Percentiles rank a stretch among this genome's conserved stretches.
Evolutionary conservation across 2,888 invertebrate species (phyloP).

Genomic region (Drosophila anomelani): DNA sequence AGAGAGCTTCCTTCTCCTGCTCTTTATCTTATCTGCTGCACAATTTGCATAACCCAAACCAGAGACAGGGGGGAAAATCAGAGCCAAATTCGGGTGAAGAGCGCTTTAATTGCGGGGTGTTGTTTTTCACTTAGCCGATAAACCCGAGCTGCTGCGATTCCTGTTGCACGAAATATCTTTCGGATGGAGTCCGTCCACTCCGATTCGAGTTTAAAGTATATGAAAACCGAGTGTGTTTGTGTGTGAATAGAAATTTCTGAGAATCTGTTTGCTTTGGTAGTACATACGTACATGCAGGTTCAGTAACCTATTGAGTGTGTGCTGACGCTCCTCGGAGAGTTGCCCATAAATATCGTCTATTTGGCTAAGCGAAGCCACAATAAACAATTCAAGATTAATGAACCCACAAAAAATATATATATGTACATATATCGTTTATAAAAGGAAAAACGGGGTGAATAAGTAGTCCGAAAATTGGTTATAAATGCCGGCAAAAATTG

Average conservation of each 20-base stretch:
- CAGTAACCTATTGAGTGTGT: constrained; percentile 33
- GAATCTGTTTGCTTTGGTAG: constrained; percentile 33
- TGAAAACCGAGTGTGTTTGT: constrained; percentile 9
- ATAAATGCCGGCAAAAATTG: constrained; percentile 24
- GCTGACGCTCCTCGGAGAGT: constrained; percentile 28
- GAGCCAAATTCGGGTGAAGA: constrained; percentile 13
- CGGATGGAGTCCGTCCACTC: constrained; percentile 3
- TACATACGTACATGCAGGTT: constrained; percentile 21
- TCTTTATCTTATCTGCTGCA: constrained; percentile 14
- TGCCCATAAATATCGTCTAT: constrained; percentile 18
- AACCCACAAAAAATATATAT: constrained; percentile 14
- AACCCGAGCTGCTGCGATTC: constrained; percentile 23
- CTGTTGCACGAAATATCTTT: constrained; percentile 23
- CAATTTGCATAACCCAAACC: constrained; percentile 23
- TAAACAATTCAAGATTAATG: constrained; percentile 42
- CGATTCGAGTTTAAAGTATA: not conserved
- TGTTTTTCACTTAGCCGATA: constrained; percentile 35
- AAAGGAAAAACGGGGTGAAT: constrained; percentile 22
- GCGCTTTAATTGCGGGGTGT: constrained; percentile 20
- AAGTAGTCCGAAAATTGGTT: constrained; percentile 31
- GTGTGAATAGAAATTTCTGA: constrained; percentile 25
- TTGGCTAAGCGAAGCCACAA: constrained; percentile 31
- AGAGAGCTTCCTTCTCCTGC: constrained; percentile 1
- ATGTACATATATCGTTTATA: constrained; percentile 14
- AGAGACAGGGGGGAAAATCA: not conserved